These are phyloP conservation scores for zebrafish (Danio rerio) DNA, from an alignment of 2,113 vertebrate genomes.

Conservation along the genomic window GRCz12tu NC_133195.1:8449001-8449500, in stretches of 20 bases:
- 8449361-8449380: constrained; percentile 42
- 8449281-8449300: constrained; percentile 51
- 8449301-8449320: constrained; percentile 57
- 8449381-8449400: background rate
- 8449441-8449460: constrained; percentile 4
- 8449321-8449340: constrained; percentile 52
- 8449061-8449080: constrained; percentile 7
- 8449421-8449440: constrained; percentile 33
- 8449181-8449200: constrained; percentile 43
- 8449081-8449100: constrained; percentile 33
- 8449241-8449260: constrained; percentile 57
- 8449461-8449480: background rate
- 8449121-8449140: constrained; percentile 15
- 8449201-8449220: constrained; percentile 25
- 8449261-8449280: constrained; percentile 27
- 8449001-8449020: constrained; percentile 44
- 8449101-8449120: constrained; percentile 24
- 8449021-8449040: constrained; percentile 49
- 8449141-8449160: constrained; percentile 26
- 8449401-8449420: constrained; percentile 2
- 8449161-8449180: constrained; percentile 42
- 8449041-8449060: constrained; percentile 47
- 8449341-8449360: constrained; percentile 52
- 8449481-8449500: background rate
- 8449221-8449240: constrained; percentile 58